phyloP scores from a whole-genome alignment of 2,797 vertebrate species.

The Enteromius mattozi region DNA sequence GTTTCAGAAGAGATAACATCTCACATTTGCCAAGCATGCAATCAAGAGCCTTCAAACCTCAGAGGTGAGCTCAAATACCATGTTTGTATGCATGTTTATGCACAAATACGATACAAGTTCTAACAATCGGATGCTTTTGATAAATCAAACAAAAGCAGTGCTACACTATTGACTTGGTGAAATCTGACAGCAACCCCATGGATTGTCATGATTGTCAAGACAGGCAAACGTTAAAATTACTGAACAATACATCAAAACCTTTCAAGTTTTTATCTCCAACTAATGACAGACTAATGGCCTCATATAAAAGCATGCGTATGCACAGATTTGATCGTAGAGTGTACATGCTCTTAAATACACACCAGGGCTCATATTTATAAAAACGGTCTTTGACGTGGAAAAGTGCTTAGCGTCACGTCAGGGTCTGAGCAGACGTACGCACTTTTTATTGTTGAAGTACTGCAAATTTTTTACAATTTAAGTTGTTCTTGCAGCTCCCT shows the following conservation, averaged over 20 bases:
- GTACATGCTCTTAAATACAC: too few relatives aligned
- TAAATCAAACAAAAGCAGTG: background rate
- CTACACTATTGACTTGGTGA: background rate
- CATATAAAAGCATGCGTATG: too few relatives aligned
- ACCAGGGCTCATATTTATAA: too few relatives aligned
- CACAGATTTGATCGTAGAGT: too few relatives aligned
- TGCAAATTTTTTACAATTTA: too few relatives aligned
- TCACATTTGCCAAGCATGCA: constrained; percentile 1
- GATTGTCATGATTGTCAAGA: background rate
- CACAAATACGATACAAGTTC: background rate
- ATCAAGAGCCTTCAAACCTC: background rate
- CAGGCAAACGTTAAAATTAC: background rate
- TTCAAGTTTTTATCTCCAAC: background rate
- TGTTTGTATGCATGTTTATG: background rate
- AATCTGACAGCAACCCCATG: background rate
- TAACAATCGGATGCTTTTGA: background rate
- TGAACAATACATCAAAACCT: background rate
- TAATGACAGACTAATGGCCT: background rate
- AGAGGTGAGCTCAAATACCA: background rate
- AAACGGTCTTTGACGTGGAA: too few relatives aligned
- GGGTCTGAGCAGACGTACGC: too few relatives aligned
- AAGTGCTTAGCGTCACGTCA: too few relatives aligned
- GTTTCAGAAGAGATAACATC: constrained; percentile 7
- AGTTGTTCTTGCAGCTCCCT: too few relatives aligned
- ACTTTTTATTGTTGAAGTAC: too few relatives aligned